A percentile compares a stretch with the other conserved stretches of the same genome.
These are phyloP conservation scores for Allophyes oxyacanthae DNA, from an alignment of 2,888 invertebrate genomes.

Conservation along the genomic window DNA sequence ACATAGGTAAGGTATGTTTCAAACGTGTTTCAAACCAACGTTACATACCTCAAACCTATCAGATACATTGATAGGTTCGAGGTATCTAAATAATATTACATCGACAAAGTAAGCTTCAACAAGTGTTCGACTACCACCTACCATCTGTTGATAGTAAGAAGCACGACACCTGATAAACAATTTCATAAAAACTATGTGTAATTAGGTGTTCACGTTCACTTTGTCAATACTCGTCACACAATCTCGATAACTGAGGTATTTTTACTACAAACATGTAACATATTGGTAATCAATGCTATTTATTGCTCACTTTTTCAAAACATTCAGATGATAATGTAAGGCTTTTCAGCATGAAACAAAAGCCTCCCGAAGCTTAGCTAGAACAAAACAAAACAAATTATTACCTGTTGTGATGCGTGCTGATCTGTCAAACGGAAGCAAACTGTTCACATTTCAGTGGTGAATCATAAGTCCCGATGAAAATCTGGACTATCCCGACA, in stretches of 20 bases:
- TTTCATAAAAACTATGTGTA: constrained; percentile 35
- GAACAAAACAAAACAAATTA: constrained; percentile 50
- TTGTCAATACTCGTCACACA: constrained; percentile 13
- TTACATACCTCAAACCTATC: too few species aligned
- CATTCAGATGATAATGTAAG: constrained; percentile 4
- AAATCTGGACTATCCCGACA: constrained; percentile 19
- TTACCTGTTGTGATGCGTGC: constrained; percentile 59
- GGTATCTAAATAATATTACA: constrained; percentile 4
- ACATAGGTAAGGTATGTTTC: too few species aligned
- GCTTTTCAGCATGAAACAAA: constrained; percentile 10
- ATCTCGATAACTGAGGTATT: constrained; percentile 9
- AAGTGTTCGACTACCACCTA: constrained; percentile 39
- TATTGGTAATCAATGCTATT: constrained; percentile 9
- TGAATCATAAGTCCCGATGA: constrained; percentile 29
- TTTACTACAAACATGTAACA: constrained; percentile 20
- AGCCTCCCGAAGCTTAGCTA: constrained; percentile 2
- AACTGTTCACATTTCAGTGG: constrained; percentile 60
- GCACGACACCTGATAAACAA: constrained; percentile 44
- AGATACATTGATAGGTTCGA: too few species aligned
- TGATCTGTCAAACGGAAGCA: constrained; percentile 40
- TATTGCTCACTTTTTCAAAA: constrained; percentile 1
- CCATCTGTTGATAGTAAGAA: constrained; percentile 42
- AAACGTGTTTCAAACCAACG: too few species aligned
- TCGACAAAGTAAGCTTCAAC: constrained; percentile 40
- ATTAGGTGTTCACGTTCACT: constrained; percentile 42